phyloP scores from a whole-genome alignment of 2,888 invertebrate species.

The Criorhina ranunculi region DNA sequence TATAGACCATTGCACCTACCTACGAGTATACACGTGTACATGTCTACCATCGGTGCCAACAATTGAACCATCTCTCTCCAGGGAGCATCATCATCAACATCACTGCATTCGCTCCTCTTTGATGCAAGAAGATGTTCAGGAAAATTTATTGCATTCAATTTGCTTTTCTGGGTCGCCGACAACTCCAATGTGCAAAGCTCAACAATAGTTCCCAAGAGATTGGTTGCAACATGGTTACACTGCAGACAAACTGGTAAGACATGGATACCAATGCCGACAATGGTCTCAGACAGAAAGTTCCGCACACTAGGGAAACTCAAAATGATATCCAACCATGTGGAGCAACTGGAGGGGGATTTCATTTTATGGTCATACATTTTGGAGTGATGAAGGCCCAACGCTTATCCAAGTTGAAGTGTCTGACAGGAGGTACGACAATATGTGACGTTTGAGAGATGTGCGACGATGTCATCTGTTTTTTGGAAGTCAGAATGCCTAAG shows the following conservation, averaged over 20 bases:
- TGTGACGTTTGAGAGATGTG: slow-evolving; percentile 24
- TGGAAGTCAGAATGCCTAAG: slow-evolving; percentile 45
- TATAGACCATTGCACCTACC: not conserved
- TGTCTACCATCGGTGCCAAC: not conserved
- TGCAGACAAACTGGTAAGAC: slow-evolving; percentile 5
- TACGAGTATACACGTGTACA: not conserved
- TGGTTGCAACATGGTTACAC: slow-evolving; percentile 31
- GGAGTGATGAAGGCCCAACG: slow-evolving; percentile 52
- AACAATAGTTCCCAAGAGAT: not conserved
- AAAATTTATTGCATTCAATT: slow-evolving; percentile 68
- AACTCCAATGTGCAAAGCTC: slow-evolving; percentile 34
- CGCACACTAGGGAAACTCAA: slow-evolving; percentile 29
- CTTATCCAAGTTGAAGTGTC: slow-evolving; percentile 37
- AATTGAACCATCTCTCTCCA: slow-evolving; percentile 24
- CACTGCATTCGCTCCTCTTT: not conserved
- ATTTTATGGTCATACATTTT: slow-evolving; percentile 13
- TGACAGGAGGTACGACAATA: slow-evolving; percentile 1
- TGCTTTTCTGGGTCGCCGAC: slow-evolving; percentile 64
- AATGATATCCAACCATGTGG: slow-evolving; percentile 15
- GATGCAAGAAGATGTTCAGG: slow-evolving; percentile 45
- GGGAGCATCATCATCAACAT: not conserved
- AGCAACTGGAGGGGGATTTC: not conserved
- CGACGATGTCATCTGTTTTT: slow-evolving; percentile 39
- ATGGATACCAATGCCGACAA: not conserved
- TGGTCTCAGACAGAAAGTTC: slow-evolving; percentile 31